Evolutionary conservation across 2,113 vertebrate species (phyloP).

Genomic region (Procapra przewalskii): DNA sequence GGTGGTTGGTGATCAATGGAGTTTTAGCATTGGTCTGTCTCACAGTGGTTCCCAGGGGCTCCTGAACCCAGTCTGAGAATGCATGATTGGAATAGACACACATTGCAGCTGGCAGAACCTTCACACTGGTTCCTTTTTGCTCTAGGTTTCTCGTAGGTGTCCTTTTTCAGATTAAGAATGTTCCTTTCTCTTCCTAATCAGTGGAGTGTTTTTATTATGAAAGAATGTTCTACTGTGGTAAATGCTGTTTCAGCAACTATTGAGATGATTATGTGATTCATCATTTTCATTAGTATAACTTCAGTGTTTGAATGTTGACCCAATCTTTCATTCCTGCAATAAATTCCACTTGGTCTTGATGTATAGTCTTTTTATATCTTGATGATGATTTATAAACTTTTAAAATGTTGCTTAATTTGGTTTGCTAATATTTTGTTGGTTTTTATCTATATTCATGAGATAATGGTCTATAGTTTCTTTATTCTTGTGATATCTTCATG

Average conservation of each 20-base stretch:
- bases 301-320: not conserved
- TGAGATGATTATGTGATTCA: not conserved
- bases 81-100: not conserved
- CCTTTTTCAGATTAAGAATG: not conserved
- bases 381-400: not conserved
- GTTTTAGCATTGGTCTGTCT: not conserved
- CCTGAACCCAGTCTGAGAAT: not conserved
- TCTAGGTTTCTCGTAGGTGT: not conserved
- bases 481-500: not conserved
- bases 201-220: not conserved
- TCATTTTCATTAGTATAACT: not conserved
- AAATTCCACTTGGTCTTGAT: not conserved
- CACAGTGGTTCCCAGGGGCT: not conserved
- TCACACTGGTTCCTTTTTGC: not conserved
- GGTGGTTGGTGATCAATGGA: not conserved
- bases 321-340: not conserved
- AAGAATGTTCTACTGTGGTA: not conserved
- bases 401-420: not conserved
- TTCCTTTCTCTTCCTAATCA: not conserved
- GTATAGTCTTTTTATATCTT: not conserved
- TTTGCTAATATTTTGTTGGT: not conserved
- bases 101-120: not conserved
- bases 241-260: not conserved
- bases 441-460: not conserved
- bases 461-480: not conserved